Evolutionary conservation across 2,888 invertebrate genomes (phyloP).

Genomic region (Acanthosepion pharaonis): DNA sequence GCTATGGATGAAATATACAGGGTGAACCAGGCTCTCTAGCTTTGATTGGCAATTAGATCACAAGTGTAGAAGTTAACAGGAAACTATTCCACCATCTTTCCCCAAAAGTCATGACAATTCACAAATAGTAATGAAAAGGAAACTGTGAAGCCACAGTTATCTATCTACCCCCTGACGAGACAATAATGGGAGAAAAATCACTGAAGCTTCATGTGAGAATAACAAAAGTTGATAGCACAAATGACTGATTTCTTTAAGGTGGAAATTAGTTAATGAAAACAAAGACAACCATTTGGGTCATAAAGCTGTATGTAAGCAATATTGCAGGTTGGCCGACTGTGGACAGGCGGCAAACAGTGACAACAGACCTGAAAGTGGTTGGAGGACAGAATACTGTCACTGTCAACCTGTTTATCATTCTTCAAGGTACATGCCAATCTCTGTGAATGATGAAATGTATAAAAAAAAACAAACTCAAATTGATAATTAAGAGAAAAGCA

Average conservation of each 20-base stretch:
- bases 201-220: too few relatives aligned
- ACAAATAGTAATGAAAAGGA: too few relatives aligned
- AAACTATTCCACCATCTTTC: too few relatives aligned
- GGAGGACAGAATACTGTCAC: conserved; percentile 61
- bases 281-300: background rate
- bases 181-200: too few relatives aligned
- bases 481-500: background rate
- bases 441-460: conserved; percentile 51
- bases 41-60: too few relatives aligned
- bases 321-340: background rate
- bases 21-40: too few relatives aligned
- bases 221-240: background rate
- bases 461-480: background rate
- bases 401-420: conserved; percentile 59
- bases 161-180: too few relatives aligned
- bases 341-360: background rate
- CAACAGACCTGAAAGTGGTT: conserved; percentile 65
- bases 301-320: background rate
- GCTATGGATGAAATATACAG: too few relatives aligned
- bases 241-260: background rate
- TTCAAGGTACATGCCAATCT: conserved; percentile 61
- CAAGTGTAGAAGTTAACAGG: too few relatives aligned
- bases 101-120: too few relatives aligned
- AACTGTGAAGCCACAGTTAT: too few relatives aligned
- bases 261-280: background rate